Evolutionary conservation across 2,113 vertebrate genomes (phyloP), one percentile per base, ranked within the genome.

Genomic region (Onychorhynchus coronatus): DNA sequence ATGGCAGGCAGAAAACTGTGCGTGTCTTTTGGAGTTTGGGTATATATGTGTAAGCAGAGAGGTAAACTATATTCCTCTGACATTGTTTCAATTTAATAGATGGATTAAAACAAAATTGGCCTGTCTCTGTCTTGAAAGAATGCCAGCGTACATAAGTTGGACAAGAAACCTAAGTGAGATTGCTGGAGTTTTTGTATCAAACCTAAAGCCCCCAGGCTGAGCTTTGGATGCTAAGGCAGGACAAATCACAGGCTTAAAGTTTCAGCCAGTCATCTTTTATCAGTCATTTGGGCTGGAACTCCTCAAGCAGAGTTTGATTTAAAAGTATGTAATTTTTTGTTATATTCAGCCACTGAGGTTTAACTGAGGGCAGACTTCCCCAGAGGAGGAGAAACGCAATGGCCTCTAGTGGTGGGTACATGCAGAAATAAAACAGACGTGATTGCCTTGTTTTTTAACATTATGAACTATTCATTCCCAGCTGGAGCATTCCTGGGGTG

Each of bases 11-110:
- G 55, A 86, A 86, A 77, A n/a, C 11, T 62, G 4, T 17, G 33
- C 0, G 0, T 66, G 22, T 46, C 41, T 28, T 70, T 27, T 49
- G 49, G 49, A 55, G 16, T 65, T 47, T 79, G 73, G 28, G n/a
- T 65, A 37, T 16, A 42, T 4, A 5, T 0, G 0, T 56, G 15
- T 63, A 58, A 91, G 47, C 37, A 82, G 67, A 46, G 0, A 11
- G 42, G 67, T 73, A 41, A 80, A 35, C 39, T 20, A 12, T 67
- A 88, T 85, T 83, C 27, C 35, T 88, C 78, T 67, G 75, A 63
- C 37, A 71, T 13, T 35, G 24, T 68, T 85, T 83, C 37, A 74
- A 74, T 59, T 71, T 62, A 94, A 87, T 49, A 27, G 53, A n/a
- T 53, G 30, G 74, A 87, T 91, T 71, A 39, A 88, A 77, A 46